These are phyloP conservation scores for Maconellicoccus hirsutus DNA, from an alignment of 1,140 invertebrate species.

Conservation along the genomic window DNA sequence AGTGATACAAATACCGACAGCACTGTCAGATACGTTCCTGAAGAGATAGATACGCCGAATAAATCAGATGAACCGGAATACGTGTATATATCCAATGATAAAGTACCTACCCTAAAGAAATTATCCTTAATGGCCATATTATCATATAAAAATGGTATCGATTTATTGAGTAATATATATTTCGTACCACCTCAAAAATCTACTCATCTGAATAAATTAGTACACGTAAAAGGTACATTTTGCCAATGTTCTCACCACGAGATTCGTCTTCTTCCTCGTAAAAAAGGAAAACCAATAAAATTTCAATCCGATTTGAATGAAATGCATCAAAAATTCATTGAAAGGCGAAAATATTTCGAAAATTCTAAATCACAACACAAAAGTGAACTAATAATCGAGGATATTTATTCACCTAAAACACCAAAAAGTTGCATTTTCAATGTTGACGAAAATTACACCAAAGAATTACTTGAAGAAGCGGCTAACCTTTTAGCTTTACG, in stretches of 20 bases:
- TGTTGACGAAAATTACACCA: background rate
- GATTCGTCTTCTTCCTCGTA: background rate
- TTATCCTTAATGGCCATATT: background rate
- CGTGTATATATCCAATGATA: background rate
- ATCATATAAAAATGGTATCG: background rate
- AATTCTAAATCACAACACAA: conserved; percentile 13
- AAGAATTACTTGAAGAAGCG: conserved; percentile 25
- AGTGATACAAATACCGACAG: conserved; percentile 6
- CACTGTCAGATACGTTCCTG: conserved; percentile 1
- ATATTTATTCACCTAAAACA: background rate
- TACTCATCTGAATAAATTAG: conserved; percentile 33
- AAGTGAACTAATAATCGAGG: background rate
- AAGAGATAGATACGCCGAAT: background rate
- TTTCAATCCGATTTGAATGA: conserved; percentile 41
- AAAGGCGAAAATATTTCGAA: conserved; percentile 47
- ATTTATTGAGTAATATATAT: conserved; percentile 10
- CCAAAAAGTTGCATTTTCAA: background rate
- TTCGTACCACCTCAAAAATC: conserved; percentile 40
- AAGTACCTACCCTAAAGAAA: background rate
- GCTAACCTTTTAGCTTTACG: conserved; percentile 23
- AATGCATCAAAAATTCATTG: conserved; percentile 52
- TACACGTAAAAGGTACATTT: background rate
- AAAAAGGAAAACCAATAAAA: background rate
- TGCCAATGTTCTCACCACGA: background rate
- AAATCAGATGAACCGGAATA: background rate